These are phyloP conservation scores for Hirtodrosophila confusa DNA, from an alignment of 2,888 invertebrate genomes.

Conservation along the genomic window DNA sequence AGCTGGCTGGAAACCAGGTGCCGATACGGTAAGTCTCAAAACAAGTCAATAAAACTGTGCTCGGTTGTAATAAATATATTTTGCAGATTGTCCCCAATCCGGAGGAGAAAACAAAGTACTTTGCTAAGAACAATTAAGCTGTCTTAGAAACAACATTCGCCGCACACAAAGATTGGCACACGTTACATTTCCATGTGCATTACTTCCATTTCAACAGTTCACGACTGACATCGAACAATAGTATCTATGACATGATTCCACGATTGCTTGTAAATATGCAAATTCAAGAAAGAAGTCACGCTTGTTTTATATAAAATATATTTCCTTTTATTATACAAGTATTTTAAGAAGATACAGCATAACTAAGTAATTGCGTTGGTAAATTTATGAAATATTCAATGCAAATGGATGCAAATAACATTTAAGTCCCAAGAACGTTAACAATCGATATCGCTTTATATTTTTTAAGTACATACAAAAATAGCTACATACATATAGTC, in stretches of 20 bases:
- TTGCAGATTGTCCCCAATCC: constrained; percentile 92
- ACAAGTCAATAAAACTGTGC: neutral
- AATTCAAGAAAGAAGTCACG: constrained; percentile 2
- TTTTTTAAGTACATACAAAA: constrained; percentile 44
- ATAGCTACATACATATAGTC: constrained; percentile 27
- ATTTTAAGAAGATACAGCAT: constrained; percentile 44
- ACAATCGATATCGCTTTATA: constrained; percentile 30
- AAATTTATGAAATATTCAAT: constrained; percentile 26
- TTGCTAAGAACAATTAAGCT: constrained; percentile 86
- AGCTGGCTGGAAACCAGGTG: constrained; percentile 97
- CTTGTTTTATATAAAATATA: constrained; percentile 61
- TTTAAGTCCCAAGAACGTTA: constrained; percentile 36
- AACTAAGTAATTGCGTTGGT: constrained; percentile 19
- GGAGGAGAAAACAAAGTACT: constrained; percentile 91
- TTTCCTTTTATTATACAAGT: constrained; percentile 57
- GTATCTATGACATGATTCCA: constrained; percentile 19
- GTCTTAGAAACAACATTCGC: neutral
- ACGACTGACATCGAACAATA: constrained; percentile 49
- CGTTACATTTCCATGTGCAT: constrained; percentile 7
- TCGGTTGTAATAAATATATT: neutral
- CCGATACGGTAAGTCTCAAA: constrained; percentile 89
- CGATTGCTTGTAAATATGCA: constrained; percentile 33
- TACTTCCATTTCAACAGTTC: constrained; percentile 42
- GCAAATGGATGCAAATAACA: constrained; percentile 36
- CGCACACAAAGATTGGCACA: constrained; percentile 18